Percentiles rank a stretch among this genome's conserved stretches.
phyloP scores from a whole-genome alignment of 2,888 invertebrate genomes.

The Troides aeacus region DNA sequence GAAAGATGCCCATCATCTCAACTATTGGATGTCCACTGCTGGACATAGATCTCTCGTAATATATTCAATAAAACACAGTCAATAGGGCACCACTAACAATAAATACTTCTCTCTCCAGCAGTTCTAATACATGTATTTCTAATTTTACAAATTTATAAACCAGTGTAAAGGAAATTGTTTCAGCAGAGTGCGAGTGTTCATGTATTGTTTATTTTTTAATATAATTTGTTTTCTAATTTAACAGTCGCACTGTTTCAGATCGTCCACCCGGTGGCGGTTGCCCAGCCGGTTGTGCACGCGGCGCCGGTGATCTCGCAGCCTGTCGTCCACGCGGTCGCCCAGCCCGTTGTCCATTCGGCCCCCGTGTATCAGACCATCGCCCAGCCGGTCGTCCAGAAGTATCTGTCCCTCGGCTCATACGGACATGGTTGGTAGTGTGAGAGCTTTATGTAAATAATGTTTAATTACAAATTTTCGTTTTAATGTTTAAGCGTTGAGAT shows the following conservation, averaged over 20 bases:
- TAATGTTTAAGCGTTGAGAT: conserved; percentile 61
- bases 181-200: background rate
- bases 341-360: conserved; percentile 52
- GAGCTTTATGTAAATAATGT: conserved; percentile 45
- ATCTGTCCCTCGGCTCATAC: conserved; percentile 39
- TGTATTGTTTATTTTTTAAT: background rate
- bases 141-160: too few relatives aligned
- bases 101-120: too few relatives aligned
- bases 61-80: too few relatives aligned
- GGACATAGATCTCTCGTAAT: too few relatives aligned
- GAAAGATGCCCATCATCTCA: too few relatives aligned
- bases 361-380: conserved; percentile 55
- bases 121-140: too few relatives aligned
- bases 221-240: background rate
- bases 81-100: too few relatives aligned
- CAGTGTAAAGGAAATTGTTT: too few relatives aligned
- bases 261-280: conserved; percentile 40
- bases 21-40: too few relatives aligned
- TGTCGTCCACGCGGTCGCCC: conserved; percentile 49
- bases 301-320: conserved; percentile 44
- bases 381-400: conserved; percentile 47
- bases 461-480: conserved; percentile 34
- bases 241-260: conserved; percentile 39
- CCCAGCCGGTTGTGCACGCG: conserved; percentile 29
- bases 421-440: conserved; percentile 66